phyloP scores from a whole-genome alignment of 2,113 vertebrate genomes.

The Rhizomys pruinosus region DNA sequence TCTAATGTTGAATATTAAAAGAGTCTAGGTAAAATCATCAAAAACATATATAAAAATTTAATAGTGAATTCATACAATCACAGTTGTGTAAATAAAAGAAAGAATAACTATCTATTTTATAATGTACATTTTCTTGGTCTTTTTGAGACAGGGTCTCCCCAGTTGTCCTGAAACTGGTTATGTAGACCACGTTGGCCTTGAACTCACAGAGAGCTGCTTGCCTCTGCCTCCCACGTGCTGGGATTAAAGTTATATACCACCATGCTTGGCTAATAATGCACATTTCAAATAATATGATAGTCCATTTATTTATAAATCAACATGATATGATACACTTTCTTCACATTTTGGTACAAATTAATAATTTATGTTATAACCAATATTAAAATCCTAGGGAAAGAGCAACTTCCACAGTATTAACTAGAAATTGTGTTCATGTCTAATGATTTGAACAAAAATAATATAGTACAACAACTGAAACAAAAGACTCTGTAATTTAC shows the following conservation, averaged over 20 bases:
- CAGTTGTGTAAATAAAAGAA: slow-evolving; percentile 21
- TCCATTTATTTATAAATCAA: slow-evolving; percentile 22
- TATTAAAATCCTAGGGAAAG: neutral
- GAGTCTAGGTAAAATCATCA: neutral
- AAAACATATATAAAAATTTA: slow-evolving; percentile 16
- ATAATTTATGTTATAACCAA: slow-evolving; percentile 31
- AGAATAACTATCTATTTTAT: neutral
- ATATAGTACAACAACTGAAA: neutral
- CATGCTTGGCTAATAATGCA: too few relatives aligned
- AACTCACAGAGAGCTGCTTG: too few relatives aligned
- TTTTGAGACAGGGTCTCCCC: too few relatives aligned
- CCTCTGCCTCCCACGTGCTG: too few relatives aligned
- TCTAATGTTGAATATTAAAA: neutral
- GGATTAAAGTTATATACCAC: too few relatives aligned
- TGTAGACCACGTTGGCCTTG: too few relatives aligned
- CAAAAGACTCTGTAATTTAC: neutral
- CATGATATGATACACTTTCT: neutral
- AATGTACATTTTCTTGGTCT: too few relatives aligned
- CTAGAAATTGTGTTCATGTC: neutral
- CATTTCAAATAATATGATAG: slow-evolving; percentile 8
- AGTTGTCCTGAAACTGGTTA: too few relatives aligned
- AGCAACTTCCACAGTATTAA: neutral
- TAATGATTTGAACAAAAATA: slow-evolving; percentile 9
- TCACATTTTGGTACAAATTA: neutral
- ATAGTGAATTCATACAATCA: neutral